These are phyloP conservation scores for Hipposideros larvatus DNA, from an alignment of 2,797 vertebrate genomes.

Conservation along the genomic window DNA sequence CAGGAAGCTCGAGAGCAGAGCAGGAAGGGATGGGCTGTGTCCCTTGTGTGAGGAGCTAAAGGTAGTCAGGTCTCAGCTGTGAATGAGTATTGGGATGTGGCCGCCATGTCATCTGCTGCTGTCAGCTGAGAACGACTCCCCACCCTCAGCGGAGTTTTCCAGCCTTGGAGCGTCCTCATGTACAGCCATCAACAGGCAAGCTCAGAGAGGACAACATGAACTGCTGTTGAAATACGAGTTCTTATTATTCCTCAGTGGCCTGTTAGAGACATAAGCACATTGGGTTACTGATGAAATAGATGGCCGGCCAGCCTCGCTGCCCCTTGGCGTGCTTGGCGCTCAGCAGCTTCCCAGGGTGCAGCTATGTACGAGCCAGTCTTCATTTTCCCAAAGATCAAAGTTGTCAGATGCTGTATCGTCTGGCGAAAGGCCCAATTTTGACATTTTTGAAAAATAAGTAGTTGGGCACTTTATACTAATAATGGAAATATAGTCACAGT, in stretches of 20 bases:
- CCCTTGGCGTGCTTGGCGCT: fast-evolving
- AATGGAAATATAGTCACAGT: background rate
- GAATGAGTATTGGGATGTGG: no score
- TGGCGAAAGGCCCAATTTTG: background rate
- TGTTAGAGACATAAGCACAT: background rate
- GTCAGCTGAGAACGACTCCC: no score
- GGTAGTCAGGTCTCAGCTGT: background rate
- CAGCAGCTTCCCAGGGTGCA: fast-evolving
- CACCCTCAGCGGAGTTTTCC: background rate
- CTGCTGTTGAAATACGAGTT: background rate
- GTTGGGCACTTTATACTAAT: background rate
- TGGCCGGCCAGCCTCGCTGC: background rate
- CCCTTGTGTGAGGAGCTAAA: background rate
- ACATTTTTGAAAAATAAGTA: background rate
- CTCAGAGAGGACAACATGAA: background rate
- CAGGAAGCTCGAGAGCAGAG: background rate
- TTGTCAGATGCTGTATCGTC: no score
- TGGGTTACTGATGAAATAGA: background rate
- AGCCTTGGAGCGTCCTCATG: no score
- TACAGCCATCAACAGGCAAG: background rate
- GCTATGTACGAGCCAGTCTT: background rate
- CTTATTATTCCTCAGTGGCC: background rate
- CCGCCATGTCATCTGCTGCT: background rate
- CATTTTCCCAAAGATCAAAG: background rate
- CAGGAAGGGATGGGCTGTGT: background rate